Evolutionary conservation across 2,113 vertebrate species (phyloP), one percentile per base, ranked within the genome.

Genomic region (Pterocles gutturalis): DNA sequence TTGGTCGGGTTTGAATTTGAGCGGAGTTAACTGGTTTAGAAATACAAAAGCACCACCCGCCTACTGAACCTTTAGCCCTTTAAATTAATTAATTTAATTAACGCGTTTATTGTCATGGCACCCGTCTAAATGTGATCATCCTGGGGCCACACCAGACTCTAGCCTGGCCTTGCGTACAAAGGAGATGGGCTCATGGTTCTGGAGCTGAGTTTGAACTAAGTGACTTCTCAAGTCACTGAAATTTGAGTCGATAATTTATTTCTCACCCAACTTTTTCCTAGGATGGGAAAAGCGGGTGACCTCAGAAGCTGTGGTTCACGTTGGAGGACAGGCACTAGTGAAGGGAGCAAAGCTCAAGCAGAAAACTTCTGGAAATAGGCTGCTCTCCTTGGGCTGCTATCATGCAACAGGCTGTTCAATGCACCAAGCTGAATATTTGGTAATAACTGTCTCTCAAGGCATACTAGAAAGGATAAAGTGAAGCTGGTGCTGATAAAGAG

Each of bases 41-140:
- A 96, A 95, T 84, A 97, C 95, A 97, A 97, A 96, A 87, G 96
- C 96, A 94, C 94, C 96, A 96, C 90, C 96, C 96, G 96, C 96
- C 95, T 92, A 60, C 96, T 98, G 96, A 97, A 97, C 96, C 97
- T 94, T 97, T 98, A 92, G 96, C 96, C 96, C 90, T 97, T 95
- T 72, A 95, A 97, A 97, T 98, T 96, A 97, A 98, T 97, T 96
- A 95, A 97, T 98, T 93, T 95, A 97, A 97, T 97, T 96, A 96
- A 97, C 78, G 71, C 85, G 89, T 89, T 96, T 96, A 96, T 96
- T 96, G 96, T 97, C 90, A 89, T 49, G 94, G 95, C 25, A 8
- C 94, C 89, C 46, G 11, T 91, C 95, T 93, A 86, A 94, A 96
- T 43, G 83, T 94, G 91, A 96, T 92, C 95, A 95, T 97, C 87